Percentiles rank a stretch among this genome's conserved stretches.
These are phyloP conservation scores for Engystomops pustulosus DNA, from an alignment of 2,113 vertebrate genomes.

Conservation along the genomic window DNA sequence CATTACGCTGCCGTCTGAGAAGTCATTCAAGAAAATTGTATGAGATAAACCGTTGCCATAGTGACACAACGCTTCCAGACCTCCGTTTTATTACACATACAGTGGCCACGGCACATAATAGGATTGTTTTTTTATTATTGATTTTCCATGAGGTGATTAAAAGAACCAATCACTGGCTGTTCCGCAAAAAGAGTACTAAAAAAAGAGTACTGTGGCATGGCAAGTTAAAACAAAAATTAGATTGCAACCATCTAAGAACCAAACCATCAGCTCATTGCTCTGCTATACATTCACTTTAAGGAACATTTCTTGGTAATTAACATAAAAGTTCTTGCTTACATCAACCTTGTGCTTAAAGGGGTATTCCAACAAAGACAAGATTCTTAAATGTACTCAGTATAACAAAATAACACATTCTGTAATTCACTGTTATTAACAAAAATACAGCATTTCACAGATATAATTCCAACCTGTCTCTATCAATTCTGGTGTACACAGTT, in stretches of 20 bases:
- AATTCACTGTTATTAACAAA: no score
- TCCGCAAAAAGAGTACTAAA: not conserved
- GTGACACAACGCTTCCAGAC: not conserved
- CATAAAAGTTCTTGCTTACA: no score
- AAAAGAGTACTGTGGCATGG: not conserved
- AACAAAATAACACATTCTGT: no score
- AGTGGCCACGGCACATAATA: not conserved
- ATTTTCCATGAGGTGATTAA: not conserved
- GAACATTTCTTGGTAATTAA: no score
- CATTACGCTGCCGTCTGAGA: not conserved
- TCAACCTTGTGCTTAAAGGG: no score
- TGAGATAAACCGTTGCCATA: not conserved
- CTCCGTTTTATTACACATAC: not conserved
- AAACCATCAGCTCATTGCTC: not conserved
- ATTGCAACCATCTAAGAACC: not conserved
- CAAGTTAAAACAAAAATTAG: not conserved
- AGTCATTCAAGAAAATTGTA: constrained; percentile 2
- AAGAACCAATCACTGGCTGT: not conserved
- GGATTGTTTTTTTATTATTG: not conserved
- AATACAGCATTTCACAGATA: no score
- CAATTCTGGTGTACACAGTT: no score
- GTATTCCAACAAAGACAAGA: no score
- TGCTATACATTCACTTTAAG: no score
- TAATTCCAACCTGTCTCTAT: no score
- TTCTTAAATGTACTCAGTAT: no score